A percentile compares a stretch with the other conserved stretches of the same genome.
These are phyloP conservation scores for Doris montereyensis DNA, from an alignment of 2,888 invertebrate genomes.

Conservation along the genomic window DNA sequence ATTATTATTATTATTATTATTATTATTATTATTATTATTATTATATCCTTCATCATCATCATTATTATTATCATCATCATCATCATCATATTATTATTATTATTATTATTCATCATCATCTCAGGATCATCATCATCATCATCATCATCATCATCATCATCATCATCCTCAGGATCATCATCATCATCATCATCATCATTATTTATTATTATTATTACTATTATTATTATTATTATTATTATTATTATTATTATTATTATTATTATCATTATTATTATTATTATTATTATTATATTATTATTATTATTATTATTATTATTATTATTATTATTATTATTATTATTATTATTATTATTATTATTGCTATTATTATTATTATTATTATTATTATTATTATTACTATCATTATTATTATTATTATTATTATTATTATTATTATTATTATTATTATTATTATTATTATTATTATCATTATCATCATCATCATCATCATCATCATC, in stretches of 20 bases:
- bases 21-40: no score
- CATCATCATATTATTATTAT: no score
- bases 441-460: background rate
- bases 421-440: background rate
- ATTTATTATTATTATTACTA: background rate
- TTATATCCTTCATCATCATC: no score
- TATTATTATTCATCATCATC: background rate
- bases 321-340: background rate
- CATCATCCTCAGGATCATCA: background rate
- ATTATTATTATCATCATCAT: no score
- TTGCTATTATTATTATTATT: background rate
- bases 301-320: background rate
- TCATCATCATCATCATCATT: background rate
- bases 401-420: conserved; percentile 11
- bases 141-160: background rate
- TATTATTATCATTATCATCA: background rate
- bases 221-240: background rate
- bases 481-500: conserved; percentile 6
- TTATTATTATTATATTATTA: background rate
- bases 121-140: background rate
- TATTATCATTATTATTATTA: background rate
- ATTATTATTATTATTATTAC: background rate
- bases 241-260: background rate
- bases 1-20: no score
- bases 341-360: background rate